Conservation (phyloP, 92 coral and sea anemone species). For the Palythoa grandiflora region DNA sequence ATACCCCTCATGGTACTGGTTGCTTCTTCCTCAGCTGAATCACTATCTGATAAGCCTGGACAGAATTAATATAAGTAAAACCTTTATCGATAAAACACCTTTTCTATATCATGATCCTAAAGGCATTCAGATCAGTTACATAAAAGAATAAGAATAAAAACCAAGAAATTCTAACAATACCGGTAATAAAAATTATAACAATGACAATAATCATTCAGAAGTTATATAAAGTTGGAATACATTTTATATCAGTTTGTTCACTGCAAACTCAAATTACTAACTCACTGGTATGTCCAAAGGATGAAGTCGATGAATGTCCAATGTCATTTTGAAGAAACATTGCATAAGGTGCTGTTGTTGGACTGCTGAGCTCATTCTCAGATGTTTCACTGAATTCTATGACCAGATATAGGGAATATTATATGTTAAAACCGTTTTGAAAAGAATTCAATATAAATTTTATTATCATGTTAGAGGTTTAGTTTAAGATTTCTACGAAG, state of each 20-base stretch:
- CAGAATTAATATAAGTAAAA: neutral
- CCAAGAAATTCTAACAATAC: neutral
- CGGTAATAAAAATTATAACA: neutral
- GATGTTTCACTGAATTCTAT: slow-evolving; percentile 30
- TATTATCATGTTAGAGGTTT: neutral
- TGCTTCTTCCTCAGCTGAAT: slow-evolving; percentile 68
- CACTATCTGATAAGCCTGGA: slow-evolving; percentile 71
- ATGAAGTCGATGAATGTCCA: neutral
- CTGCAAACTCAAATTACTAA: too few species aligned
- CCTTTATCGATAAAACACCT: neutral
- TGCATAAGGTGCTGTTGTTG: slow-evolving; percentile 19
- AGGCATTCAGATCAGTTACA: neutral
- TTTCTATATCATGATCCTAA: neutral
- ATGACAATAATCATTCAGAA: neutral
- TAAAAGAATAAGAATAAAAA: neutral
- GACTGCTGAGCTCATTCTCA: slow-evolving; percentile 27
- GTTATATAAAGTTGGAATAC: neutral
- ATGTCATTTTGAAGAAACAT: slow-evolving; percentile 30
- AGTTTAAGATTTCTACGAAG: neutral
- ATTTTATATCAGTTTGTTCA: neutral
- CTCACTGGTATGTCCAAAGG: too few species aligned
- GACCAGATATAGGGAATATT: neutral
- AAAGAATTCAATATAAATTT: neutral
- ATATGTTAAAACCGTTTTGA: neutral
- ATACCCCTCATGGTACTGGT: neutral